These are phyloP conservation scores for Wiebesia pumilae DNA, from an alignment of 1,140 invertebrate species.

Conservation along the genomic window DNA sequence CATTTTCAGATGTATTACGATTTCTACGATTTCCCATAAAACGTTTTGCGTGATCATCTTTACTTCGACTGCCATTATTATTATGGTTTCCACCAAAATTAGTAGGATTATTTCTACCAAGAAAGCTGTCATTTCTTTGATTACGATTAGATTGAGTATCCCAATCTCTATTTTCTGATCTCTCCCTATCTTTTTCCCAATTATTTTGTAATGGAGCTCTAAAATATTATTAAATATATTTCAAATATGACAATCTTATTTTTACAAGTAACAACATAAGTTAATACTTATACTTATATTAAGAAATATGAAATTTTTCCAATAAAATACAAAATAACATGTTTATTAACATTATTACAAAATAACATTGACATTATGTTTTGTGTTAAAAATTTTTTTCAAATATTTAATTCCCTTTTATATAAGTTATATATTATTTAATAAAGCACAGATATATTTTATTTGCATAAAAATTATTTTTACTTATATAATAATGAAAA, in stretches of 20 bases:
- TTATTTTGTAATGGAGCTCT: conserved; percentile 62
- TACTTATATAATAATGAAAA: too few relatives aligned
- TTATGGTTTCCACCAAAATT: conserved; percentile 63
- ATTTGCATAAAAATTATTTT: too few relatives aligned
- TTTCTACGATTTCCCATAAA: conserved; percentile 66
- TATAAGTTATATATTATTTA: background rate
- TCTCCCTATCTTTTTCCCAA: conserved; percentile 66
- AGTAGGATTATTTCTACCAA: conserved; percentile 59
- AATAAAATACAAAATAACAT: too few relatives aligned
- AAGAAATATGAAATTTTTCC: too few relatives aligned
- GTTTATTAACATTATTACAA: too few relatives aligned
- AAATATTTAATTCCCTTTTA: too few relatives aligned
- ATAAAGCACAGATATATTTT: background rate
- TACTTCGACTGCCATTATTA: conserved; percentile 57
- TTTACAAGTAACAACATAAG: background rate
- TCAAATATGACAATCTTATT: conserved; percentile 7
- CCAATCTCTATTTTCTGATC: conserved; percentile 66
- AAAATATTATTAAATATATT: conserved; percentile 44
- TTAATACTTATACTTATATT: too few relatives aligned
- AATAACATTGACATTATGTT: too few relatives aligned
- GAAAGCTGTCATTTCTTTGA: conserved; percentile 61
- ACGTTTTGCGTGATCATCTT: conserved; percentile 69
- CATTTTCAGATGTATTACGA: conserved; percentile 66
- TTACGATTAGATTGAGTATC: conserved; percentile 66
- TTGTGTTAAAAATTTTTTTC: too few relatives aligned